Percentiles rank a stretch among this genome's conserved stretches.
These are phyloP conservation scores for Morus bassanus DNA, from an alignment of 2,797 vertebrate species.

Conservation along the genomic window DNA sequence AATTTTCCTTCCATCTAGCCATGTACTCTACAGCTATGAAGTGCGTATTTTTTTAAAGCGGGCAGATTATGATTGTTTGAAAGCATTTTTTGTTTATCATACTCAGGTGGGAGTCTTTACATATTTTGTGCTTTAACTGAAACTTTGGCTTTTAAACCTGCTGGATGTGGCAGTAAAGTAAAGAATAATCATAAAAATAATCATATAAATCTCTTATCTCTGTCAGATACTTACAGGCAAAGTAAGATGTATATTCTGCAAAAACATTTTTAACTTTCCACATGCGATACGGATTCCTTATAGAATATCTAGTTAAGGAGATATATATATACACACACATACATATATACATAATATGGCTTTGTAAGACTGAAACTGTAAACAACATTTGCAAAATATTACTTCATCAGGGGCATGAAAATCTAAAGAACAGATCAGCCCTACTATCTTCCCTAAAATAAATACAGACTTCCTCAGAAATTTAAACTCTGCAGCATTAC, in stretches of 20 bases:
- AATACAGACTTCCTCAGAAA: constrained; percentile 43
- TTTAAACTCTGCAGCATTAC: neutral
- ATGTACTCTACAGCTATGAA: neutral
- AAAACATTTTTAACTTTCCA: neutral
- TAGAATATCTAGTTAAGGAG: neutral
- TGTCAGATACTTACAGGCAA: neutral
- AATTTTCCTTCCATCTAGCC: constrained; percentile 42
- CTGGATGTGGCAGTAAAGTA: neutral
- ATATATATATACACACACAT: neutral
- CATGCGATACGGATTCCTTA: neutral
- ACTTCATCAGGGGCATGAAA: constrained; percentile 4
- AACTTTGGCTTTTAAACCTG: neutral
- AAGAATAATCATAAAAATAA: neutral
- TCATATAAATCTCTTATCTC: neutral
- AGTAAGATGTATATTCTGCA: neutral
- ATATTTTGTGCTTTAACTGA: neutral
- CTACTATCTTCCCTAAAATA: constrained; percentile 22
- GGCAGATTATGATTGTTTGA: neutral
- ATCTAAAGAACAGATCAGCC: neutral
- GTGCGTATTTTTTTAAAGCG: neutral
- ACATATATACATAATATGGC: neutral
- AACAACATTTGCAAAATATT: constrained; percentile 53
- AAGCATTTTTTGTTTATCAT: neutral
- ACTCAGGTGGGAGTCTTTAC: neutral
- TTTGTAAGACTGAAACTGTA: neutral